phyloP scores from a whole-genome alignment of 2,797 vertebrate species.

The Lerista edwardsae region DNA sequence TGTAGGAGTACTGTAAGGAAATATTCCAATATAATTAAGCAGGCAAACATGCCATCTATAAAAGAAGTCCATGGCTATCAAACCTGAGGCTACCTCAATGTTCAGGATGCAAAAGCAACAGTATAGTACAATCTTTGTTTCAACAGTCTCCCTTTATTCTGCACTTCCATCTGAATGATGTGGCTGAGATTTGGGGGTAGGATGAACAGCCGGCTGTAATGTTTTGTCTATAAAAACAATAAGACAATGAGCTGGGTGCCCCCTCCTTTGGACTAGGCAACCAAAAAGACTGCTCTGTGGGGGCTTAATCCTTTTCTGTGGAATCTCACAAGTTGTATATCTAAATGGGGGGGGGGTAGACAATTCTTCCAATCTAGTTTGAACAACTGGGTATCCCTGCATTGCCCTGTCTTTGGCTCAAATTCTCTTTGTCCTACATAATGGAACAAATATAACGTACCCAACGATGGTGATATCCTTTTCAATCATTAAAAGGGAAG shows the following conservation, averaged over 20 bases:
- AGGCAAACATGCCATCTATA: not conserved
- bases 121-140: slow-evolving; percentile 38
- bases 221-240: slow-evolving; percentile 25
- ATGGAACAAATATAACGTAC: not conserved
- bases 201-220: slow-evolving; percentile 7
- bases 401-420: no score
- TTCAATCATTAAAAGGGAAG: not conserved
- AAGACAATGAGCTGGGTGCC: slow-evolving; percentile 34
- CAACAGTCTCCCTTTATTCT: slow-evolving; percentile 23
- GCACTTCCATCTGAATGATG: slow-evolving; percentile 23
- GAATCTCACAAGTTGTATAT: slow-evolving; percentile 13
- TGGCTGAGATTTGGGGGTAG: slow-evolving; percentile 21
- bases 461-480: not conserved
- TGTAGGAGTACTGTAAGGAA: slow-evolving; percentile 42
- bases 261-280: slow-evolving; percentile 11
- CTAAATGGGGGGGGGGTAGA: slow-evolving; percentile 27
- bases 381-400: slow-evolving; percentile 6
- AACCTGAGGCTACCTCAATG: slow-evolving; percentile 10
- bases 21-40: fast-evolving
- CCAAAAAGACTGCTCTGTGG: slow-evolving; percentile 14
- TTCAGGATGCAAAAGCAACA: slow-evolving; percentile 29
- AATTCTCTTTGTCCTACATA: not conserved
- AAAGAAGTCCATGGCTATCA: slow-evolving; percentile 8
- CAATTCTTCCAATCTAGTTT: not conserved
- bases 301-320: slow-evolving; percentile 25